A percentile compares a stretch with the other conserved stretches of the same genome.
Conservation (phyloP, 2,888 invertebrate species). For the Fragum fragum region DNA sequence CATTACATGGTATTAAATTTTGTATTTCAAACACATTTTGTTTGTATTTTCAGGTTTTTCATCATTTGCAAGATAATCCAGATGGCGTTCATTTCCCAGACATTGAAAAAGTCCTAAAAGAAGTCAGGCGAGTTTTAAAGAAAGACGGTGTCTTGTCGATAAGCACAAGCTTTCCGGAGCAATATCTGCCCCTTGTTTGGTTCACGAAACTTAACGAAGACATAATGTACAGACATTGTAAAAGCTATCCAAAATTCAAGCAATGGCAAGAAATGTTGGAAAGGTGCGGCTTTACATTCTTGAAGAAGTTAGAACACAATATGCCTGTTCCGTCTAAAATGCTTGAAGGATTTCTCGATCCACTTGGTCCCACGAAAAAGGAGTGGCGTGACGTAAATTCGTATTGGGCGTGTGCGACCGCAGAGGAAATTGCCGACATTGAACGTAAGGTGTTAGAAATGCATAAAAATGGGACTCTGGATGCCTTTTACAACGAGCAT, state of each 20-base stretch:
- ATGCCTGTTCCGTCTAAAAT: not conserved
- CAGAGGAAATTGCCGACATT: conserved; percentile 12
- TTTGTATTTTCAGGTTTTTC: conserved; percentile 25
- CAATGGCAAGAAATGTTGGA: conserved; percentile 9
- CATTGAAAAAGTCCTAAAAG: not conserved
- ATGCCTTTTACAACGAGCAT: conserved; percentile 11
- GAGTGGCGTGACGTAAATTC: conserved; percentile 25
- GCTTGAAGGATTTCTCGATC: conserved; percentile 10
- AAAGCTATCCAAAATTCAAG: not conserved
- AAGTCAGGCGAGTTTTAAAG: conserved; percentile 14
- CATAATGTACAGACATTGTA: conserved; percentile 9
- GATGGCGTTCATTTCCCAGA: conserved; percentile 4
- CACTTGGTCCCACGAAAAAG: conserved; percentile 14
- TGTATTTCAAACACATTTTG: too few species aligned
- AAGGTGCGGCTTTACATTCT: not conserved
- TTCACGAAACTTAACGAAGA: conserved; percentile 14
- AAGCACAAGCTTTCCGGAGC: not conserved
- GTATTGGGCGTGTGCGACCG: conserved; percentile 18
- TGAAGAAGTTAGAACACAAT: not conserved
- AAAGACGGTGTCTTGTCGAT: conserved; percentile 8
- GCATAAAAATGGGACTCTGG: conserved; percentile 11
- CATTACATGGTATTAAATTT: too few species aligned
- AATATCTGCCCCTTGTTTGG: conserved; percentile 9
- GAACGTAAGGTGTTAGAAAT: conserved; percentile 14
- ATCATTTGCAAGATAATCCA: conserved; percentile 7